Base-by-base conservation (phyloP, 2,113 vertebrate genomes). In the Bambusicola thoracicus region DNA sequence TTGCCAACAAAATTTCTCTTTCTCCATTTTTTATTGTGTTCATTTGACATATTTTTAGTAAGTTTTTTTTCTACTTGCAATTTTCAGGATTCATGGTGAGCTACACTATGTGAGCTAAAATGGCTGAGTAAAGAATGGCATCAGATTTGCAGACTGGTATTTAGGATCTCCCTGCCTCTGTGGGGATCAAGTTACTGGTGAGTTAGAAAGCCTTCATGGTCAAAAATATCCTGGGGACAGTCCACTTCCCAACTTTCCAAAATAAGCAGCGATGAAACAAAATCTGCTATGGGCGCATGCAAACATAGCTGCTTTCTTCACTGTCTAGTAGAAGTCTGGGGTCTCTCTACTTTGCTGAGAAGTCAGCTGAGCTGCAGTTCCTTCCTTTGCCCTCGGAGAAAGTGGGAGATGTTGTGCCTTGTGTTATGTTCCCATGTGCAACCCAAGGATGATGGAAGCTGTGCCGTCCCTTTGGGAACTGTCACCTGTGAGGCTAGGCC, bases 221-320 rank as follows among this genome's bases (percentile, higher is more conserved):
- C 76, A 88, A 74, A 94, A 92, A 92, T 70, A 93, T 56, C 49
- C 32, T 29, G 36, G 30, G 59, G 59, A 80, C 40, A 80, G 59
- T 32, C 41, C 49, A 51, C 36, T 94, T 93, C 84, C 83, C 62
- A 38, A 22, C 24, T 77, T 73, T 19, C 55, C n/a, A 11, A 49
- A 80, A 69, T 4, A 81, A 86, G 44, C 44, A 69, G 27, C 40
- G 83, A 66, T 0, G 7, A 85, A 72, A 86, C 51, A 77, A 77
- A 69, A 69, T n/a, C 44, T 77, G 44, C 43, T n/a, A 17, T 0
- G 1, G 30, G 30, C 18, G 13, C 15, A 24, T 6, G 3, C 14
- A 25, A 61, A 20, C 18, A 24, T 3, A 6, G 22, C 14, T 66
- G 56, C 51, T 68, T 69, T 38, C 67, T 85, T 81, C 18, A 4